Conservation (phyloP, 2,797 vertebrate genomes). For the Aphelocoma californica region DNA sequence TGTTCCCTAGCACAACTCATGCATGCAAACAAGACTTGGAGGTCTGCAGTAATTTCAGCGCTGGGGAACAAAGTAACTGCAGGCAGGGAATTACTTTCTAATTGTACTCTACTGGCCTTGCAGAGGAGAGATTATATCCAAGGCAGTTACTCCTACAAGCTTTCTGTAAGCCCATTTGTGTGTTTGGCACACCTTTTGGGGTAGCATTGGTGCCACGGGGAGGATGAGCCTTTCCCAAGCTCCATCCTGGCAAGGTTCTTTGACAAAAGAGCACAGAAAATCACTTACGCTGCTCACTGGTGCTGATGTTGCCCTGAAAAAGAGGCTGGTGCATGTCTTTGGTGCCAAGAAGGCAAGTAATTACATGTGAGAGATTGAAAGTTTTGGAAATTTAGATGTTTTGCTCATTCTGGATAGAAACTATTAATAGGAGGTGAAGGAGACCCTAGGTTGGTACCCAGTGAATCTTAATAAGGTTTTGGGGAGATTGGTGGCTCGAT, state of each 20-base stretch:
- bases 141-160: background rate
- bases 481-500: background rate
- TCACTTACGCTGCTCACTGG: background rate
- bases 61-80: background rate
- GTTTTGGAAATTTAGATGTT: background rate
- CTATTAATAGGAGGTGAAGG: background rate
- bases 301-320: background rate
- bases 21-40: background rate
- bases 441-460: background rate
- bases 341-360: background rate
- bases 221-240: background rate
- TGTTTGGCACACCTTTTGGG: background rate
- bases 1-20: background rate
- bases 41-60: background rate
- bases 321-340: background rate
- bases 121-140: background rate
- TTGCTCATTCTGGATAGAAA: background rate
- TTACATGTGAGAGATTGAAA: background rate
- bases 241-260: background rate
- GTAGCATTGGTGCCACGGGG: fast-evolving
- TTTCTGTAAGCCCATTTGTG: background rate
- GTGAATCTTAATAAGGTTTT: background rate
- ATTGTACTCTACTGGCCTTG: background rate
- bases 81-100: background rate
- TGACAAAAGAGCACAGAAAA: background rate